These are phyloP conservation scores for Pseudeuparius sepicola DNA, from an alignment of 2,888 invertebrate genomes.

Conservation along the genomic window DNA sequence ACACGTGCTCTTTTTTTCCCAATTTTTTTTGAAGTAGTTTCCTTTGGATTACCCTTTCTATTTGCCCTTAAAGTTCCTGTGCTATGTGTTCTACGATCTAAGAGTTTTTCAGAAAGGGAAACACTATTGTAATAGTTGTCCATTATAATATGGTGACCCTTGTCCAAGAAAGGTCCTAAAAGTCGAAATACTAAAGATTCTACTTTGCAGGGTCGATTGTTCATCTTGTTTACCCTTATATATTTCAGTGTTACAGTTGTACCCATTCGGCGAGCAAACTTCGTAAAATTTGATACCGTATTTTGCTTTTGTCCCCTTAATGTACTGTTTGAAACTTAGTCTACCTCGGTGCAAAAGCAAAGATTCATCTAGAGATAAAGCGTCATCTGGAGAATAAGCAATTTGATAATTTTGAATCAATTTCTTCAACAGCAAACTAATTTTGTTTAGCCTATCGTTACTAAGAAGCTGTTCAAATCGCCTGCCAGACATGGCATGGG, in stretches of 20 bases:
- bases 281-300: constrained; percentile 12
- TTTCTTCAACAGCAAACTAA: constrained; percentile 1
- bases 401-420: background rate
- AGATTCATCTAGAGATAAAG: constrained; percentile 10
- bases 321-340: constrained; percentile 12
- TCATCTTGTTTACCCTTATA: constrained; percentile 9
- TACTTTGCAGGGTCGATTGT: constrained; percentile 8
- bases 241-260: constrained; percentile 15
- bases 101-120: constrained; percentile 13
- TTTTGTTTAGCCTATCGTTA: background rate
- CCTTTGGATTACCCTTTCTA: constrained; percentile 16
- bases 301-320: constrained; percentile 10
- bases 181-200: constrained; percentile 9
- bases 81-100: constrained; percentile 16
- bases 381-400: background rate
- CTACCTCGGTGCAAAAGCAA: constrained; percentile 10
- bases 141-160: constrained; percentile 11
- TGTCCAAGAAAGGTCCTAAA: constrained; percentile 11
- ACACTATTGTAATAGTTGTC: constrained; percentile 17
- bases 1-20: constrained; percentile 14
- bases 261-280: constrained; percentile 12
- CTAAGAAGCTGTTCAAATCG: constrained; percentile 13
- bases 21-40: constrained; percentile 13
- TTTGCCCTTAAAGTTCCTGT: constrained; percentile 18
- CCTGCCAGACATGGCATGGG: constrained; percentile 6